Evolutionary conservation across 1,140 invertebrate species (phyloP), one percentile per base, ranked within the genome.

Genomic region (Anoplophora glabripennis): DNA sequence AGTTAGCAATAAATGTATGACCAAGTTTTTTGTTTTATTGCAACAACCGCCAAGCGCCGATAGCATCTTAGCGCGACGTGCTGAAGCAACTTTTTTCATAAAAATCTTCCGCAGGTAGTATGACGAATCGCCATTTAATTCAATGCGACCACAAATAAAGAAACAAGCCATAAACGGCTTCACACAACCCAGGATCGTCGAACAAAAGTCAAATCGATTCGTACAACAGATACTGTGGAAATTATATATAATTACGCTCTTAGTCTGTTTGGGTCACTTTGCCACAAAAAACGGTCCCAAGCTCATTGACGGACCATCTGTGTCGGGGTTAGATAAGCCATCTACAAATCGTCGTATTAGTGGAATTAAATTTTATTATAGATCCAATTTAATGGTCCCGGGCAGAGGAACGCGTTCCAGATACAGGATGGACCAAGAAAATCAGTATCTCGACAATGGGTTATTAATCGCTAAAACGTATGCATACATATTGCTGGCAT

Each of bases 291-390:
- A 57, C 44, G 48, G 57, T 52, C 36, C 38, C 21, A 59, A 5
- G 21, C 21, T 5, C 21, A 28, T 28, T 28, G 21, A 28, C 21
- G 21, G 21, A 28, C 21, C 57, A 59, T 59, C 57, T 59, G 57
- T 28, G 49, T 37, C 49, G 51, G 49, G 48, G 44, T 33, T 35
- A 42, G 57, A 59, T 59, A 59, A 59, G 36, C 49, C 57, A 59
- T 59, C 57, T 52, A 59, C 57, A 49, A 59, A 59, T 59, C 57
- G 57, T 59, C 57, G 52, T 59, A 59, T 59, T 59, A 59, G 48
- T 44, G 47, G 57, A 52, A 59, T 59, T 59, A 59, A 48, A 52
- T 49, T 57, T 57, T 57, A 57, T 40, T 49, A 51, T 49, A 51
- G 37, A 48, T 28, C 21, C 21, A 28, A 28, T 28, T 40, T 40